Conservation (phyloP, 2,113 vertebrate species). For the Narcine bancroftii region DNA sequence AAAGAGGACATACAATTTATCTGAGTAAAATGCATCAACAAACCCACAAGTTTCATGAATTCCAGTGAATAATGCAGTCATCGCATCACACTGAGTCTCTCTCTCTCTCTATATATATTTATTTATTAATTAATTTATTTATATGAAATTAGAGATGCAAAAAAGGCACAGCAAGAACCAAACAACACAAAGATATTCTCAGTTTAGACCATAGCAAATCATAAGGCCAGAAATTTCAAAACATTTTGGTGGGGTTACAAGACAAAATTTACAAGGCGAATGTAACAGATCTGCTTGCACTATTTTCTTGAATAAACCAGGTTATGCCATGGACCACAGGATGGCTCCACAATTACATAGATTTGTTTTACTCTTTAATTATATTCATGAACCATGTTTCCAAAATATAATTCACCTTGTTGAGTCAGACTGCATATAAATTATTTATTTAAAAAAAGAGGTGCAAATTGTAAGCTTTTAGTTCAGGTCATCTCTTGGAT, state of each 20-base stretch:
- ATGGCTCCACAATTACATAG: background rate
- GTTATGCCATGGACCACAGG: background rate
- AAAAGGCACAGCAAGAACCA: slow-evolving; percentile 1
- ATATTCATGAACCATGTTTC: background rate
- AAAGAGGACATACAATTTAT: background rate
- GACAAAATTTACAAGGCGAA: background rate
- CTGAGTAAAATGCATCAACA: background rate
- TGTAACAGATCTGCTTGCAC: background rate
- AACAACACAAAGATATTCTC: background rate
- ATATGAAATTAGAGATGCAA: background rate
- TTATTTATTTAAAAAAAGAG: background rate
- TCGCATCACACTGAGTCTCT: background rate
- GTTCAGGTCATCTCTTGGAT: background rate
- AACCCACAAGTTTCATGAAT: background rate
- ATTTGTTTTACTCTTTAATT: background rate
- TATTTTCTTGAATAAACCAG: background rate
- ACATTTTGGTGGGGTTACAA: background rate
- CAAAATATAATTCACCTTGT: background rate
- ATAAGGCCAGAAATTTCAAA: background rate
- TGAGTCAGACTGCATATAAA: background rate
- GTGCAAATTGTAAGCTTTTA: background rate
- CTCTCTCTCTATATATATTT: too few species aligned
- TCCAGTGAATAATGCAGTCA: background rate
- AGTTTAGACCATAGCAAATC: background rate
- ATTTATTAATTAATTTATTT: too few species aligned